Base-by-base conservation (phyloP, 2,797 vertebrate species). In the Melanotaenia maccullochi region DNA sequence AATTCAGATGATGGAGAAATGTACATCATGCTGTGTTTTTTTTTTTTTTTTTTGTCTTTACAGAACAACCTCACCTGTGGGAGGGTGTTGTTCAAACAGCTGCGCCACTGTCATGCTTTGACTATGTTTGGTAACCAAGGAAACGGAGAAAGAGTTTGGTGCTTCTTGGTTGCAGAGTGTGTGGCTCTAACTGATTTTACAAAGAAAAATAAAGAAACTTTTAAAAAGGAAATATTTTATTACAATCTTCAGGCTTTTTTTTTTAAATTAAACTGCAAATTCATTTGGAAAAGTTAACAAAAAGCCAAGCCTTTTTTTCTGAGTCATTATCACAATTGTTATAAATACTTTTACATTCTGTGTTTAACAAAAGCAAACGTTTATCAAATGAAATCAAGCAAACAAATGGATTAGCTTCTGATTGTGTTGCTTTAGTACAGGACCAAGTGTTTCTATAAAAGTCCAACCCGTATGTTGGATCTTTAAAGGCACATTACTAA, bases 151-250 rank as follows among this genome's bases (percentile, higher is more conserved):
- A 65, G 67, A 71, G 68, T 25, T 73, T 35, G 82, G 85, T 83
- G 88, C 83, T 89, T 76, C 66, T 68, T 81, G 74, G 76, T 85
- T 76, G 90, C 88, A 82, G 67, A 71, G 76, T 81, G 74, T 61
- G 83, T 86, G 87, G 76, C 75, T 87, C 85, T 87, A 87, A 89
- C 83, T 91, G 90, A 91, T 78, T 95, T 90, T 93, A 92, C 74
- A 92, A 87, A 93, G 77, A 22, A 49, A 91, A 91, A 92, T 88
- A 91, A 92, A 91, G 74, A 84, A 13, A 57, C 42, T 87, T 88
- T 91, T 74, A 83, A 88, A 33, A 92, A 87, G 79, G 25, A 83
- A 79, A 40, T 84, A 4, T 30, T 56, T 56, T 20, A 56, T 56
- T 56, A 8, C 28, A 56, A 9, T 30, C 8, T 56, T 82, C 65